Base-by-base conservation (phyloP, 2,888 invertebrate genomes). In the Lamproptera curius region DNA sequence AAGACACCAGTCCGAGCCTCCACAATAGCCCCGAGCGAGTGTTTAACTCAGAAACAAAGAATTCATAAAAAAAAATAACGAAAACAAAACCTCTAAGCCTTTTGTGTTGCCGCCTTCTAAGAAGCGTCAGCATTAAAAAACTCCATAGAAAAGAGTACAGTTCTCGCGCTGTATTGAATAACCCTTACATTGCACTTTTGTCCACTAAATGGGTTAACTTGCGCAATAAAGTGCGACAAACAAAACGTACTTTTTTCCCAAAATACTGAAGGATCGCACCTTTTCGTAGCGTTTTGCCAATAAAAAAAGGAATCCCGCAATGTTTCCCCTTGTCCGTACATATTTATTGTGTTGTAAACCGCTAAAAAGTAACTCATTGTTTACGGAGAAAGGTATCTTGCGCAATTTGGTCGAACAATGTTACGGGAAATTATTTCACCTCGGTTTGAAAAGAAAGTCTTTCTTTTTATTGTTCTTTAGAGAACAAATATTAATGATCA, bases 291-390 rank as follows among this genome's bases (percentile, higher is more conserved):
- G 56, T 54, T 51, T 62, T 60, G 64, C 64, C 56, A 65, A 67
- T 70, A 63, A 62, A 68, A 70, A 55, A 58, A 59, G 61, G 70
- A 64, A 73, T 76, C 72, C 85, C 83, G 80, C 86, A 85, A 86
- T 86, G 82, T 86, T 87, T 85, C 67, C 68, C 74, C 72, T 80
- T 83, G 83, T 82, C 69, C 65, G 64, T 65, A 70, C 67, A 70
- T 69, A 78, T 86, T 85, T 84, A 86, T 84, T 73, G 61, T 74
- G 57, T 70, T 76, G 78, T 86, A 82, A 84, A 86, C 86, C 86
- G 77, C 84, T 79, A 82, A 84, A 83, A 80, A 76, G 77, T 75
- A 71, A 75, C 76, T 79, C 72, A 76, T 54, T 72, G 61, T 69
- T 68, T 61, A 65, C 70, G 73, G 69, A 65, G 67, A 70, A 77